phyloP scores from a whole-genome alignment of 2,113 vertebrate genomes.

The Zootoca vivipara region DNA sequence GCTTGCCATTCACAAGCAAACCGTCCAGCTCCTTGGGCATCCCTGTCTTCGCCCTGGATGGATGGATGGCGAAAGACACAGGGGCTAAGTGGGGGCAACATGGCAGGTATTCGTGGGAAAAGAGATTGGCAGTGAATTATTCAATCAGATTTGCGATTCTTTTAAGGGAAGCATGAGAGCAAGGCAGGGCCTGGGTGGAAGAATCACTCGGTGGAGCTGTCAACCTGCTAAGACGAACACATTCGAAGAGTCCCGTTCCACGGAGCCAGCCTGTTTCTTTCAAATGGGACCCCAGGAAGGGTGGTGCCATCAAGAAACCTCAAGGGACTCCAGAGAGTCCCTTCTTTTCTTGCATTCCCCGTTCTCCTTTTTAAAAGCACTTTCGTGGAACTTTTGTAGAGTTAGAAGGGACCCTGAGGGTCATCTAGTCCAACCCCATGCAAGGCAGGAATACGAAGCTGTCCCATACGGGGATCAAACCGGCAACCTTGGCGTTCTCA shows the following conservation, averaged over 20 bases:
- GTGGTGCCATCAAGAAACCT: not conserved
- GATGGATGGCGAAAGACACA: conserved; percentile 56
- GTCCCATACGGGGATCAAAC: too few species aligned
- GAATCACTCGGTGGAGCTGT: not conserved
- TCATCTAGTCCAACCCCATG: too few species aligned
- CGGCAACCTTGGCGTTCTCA: too few species aligned
- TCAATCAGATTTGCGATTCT: too few species aligned
- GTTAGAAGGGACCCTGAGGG: too few species aligned
- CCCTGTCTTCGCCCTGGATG: conserved; percentile 22
- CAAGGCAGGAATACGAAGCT: too few species aligned
- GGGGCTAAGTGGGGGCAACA: conserved; percentile 57
- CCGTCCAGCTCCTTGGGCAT: conserved; percentile 36
- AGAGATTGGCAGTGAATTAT: conserved; percentile 52
- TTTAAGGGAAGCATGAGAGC: too few species aligned
- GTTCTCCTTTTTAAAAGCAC: not conserved
- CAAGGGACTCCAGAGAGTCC: too few species aligned
- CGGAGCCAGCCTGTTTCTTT: not conserved
- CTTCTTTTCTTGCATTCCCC: too few species aligned
- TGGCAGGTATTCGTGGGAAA: conserved; percentile 58
- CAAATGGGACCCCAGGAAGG: not conserved
- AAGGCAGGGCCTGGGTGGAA: not conserved
- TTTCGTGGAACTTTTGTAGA: too few species aligned
- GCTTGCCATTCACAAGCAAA: not conserved
- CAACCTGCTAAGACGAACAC: too few species aligned
- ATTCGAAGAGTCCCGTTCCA: not conserved